These are phyloP conservation scores for Phrynosoma blainvillii DNA, from an alignment of 2,113 vertebrate genomes.

Conservation along the genomic window DNA sequence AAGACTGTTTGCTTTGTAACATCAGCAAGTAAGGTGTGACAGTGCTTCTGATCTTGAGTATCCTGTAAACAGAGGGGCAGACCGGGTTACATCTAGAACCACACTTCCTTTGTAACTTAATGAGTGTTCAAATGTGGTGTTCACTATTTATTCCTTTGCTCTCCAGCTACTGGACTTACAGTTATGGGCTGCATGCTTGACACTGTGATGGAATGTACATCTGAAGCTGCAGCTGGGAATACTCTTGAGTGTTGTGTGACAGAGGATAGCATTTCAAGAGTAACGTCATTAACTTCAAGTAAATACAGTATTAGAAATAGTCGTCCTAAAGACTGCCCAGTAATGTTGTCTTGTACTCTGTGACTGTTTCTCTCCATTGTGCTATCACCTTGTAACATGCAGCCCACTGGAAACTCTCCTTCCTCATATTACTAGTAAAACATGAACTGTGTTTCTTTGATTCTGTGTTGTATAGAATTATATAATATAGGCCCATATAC, in stretches of 20 bases:
- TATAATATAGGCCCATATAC: neutral
- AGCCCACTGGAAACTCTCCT: neutral
- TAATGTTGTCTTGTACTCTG: slow-evolving; percentile 13
- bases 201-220: neutral
- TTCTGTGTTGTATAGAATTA: neutral
- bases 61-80: neutral
- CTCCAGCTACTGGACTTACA: neutral
- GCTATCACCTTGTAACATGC: neutral
- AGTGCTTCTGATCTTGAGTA: slow-evolving; percentile 7
- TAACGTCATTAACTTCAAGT: slow-evolving; percentile 8
- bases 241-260: neutral
- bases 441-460: neutral
- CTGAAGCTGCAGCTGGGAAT: slow-evolving; percentile 15
- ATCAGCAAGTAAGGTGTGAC: neutral
- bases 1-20: neutral
- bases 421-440: neutral
- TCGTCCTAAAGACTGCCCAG: neutral
- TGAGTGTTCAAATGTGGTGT: neutral
- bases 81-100: slow-evolving; percentile 20
- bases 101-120: slow-evolving; percentile 48
- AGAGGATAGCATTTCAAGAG: slow-evolving; percentile 1
- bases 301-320: slow-evolving; percentile 27
- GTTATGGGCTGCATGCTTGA: neutral
- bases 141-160: neutral
- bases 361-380: neutral